Evolutionary conservation across 1,140 invertebrate species (phyloP), one percentile per base, ranked within the genome.

Genomic region (Philotrypesis tridentata): DNA sequence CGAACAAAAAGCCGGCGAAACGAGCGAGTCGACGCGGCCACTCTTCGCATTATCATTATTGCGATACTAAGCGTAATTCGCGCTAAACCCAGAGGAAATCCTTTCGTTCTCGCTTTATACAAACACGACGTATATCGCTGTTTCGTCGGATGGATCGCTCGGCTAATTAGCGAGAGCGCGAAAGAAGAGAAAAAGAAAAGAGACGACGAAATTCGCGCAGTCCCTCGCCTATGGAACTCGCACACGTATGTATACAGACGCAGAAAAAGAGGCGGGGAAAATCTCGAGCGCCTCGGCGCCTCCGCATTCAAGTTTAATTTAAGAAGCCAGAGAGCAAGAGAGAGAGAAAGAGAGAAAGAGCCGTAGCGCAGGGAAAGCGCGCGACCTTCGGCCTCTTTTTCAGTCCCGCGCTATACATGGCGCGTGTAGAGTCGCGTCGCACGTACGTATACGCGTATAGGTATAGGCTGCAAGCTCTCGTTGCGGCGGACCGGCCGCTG

Each of bases 351-450:
- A n/a, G 27, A 60, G 37, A 60, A 60, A 31, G 48, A 25, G 29
- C n/a, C 27, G 60, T n/a, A n/a, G n/a, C n/a, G n/a, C n/a, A 74
- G n/a, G 7, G 14, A 43, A 43, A 25, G 67, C 67, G 67, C 67
- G n/a, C 72, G 72, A 81, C 79, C 73, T 82, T 82, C 68, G 80
- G 74, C 80, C 80, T 82, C 31, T 60, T 82, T 77, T 82, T 70
- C 48, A 21, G 6, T 21, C 71, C n/a, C 8, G 9, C 68, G 7
- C 17, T 14, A 8, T 29, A n/a, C 0, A 37, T 37, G 12, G 68
- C n/a, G n/a, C n/a, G n/a, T n/a, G n/a, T n/a, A n/a, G n/a, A n/a
- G n/a, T n/a, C n/a, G n/a, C n/a, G n/a, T n/a, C 67, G 9, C 31
- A 17, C 8, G 68, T 37, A 40, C 4, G 9, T 71, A 37, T 17